A percentile compares a stretch with the other conserved stretches of the same genome.
Evolutionary conservation across 2,113 vertebrate species (phyloP).

Genomic region (Ceyx cyanopectus): DNA sequence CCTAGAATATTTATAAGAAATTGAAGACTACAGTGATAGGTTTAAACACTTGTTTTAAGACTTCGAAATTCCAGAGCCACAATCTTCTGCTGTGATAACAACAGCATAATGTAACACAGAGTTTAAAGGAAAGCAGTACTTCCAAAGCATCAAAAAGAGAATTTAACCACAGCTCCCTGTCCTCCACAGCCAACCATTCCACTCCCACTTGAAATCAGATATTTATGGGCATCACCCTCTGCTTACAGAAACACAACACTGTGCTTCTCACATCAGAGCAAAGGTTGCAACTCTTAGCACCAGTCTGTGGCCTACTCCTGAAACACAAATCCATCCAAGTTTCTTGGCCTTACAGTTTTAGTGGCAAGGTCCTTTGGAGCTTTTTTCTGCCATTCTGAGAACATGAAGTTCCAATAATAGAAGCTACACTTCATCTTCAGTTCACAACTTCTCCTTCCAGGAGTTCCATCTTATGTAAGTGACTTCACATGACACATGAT

Average conservation of each 20-base stretch:
- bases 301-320: background rate
- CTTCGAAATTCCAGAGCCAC: background rate
- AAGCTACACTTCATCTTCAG: background rate
- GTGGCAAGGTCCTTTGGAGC: background rate
- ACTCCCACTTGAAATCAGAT: background rate
- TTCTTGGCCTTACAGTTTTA: background rate
- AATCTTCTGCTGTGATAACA: background rate
- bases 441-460: background rate
- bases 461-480: background rate
- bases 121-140: background rate
- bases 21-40: background rate
- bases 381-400: background rate
- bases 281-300: background rate
- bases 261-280: background rate
- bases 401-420: background rate
- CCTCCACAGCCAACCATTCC: background rate
- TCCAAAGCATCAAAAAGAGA: background rate
- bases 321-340: background rate
- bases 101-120: rapidly evolving
- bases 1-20: background rate
- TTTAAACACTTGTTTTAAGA: background rate
- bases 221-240: background rate
- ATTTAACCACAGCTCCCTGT: background rate
- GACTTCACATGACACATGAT: background rate
- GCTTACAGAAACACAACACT: background rate